A percentile compares a stretch with the other conserved stretches of the same genome.
These are phyloP conservation scores for Trididemnum miniatum DNA, from an alignment of 23 tunicate species.

Conservation along the genomic window DNA sequence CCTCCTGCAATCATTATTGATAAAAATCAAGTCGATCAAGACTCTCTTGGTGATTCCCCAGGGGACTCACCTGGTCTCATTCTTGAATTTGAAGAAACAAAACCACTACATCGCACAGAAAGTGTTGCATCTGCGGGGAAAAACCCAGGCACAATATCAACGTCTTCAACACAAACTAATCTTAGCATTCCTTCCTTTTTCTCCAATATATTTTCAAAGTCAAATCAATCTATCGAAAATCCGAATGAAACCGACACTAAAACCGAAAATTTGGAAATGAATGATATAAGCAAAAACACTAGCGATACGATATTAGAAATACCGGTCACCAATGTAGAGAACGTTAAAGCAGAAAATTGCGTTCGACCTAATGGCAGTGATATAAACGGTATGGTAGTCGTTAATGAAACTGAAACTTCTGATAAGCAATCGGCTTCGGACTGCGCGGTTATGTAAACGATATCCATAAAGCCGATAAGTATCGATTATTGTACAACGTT, in stretches of 20 bases:
- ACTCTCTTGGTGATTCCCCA: not conserved
- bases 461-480: no score
- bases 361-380: no score
- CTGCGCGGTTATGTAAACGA: no score
- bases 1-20: not conserved
- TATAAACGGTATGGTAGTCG: no score
- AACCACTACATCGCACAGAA: not conserved
- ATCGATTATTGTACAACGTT: no score
- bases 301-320: no score
- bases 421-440: no score
- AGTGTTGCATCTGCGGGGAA: not conserved
- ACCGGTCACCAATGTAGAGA: no score
- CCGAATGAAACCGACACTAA: not conserved
- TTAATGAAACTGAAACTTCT: no score
- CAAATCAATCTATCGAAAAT: slow-evolving; percentile 6
- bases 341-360: no score
- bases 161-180: not conserved
- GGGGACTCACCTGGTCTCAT: not conserved
- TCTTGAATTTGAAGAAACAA: not conserved
- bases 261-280: not conserved
- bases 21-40: not conserved
- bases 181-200: slow-evolving; percentile 5
- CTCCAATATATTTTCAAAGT: not conserved
- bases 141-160: not conserved
- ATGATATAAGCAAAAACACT: not conserved